Conservation (phyloP, 2,888 invertebrate species). For the Polyploca ridens region DNA sequence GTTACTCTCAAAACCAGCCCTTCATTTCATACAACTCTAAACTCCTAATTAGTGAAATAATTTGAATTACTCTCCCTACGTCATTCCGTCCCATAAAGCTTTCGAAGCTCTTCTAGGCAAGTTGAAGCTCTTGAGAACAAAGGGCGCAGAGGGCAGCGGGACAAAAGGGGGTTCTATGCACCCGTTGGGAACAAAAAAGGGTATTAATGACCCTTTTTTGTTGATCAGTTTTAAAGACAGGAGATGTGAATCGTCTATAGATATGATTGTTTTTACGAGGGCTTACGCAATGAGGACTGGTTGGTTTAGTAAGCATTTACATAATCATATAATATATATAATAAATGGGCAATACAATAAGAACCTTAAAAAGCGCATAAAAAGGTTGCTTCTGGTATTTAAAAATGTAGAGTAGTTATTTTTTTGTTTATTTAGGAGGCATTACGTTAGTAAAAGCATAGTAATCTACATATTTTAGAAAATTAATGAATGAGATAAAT, state of each 20-base stretch:
- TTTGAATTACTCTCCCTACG: constrained; percentile 21
- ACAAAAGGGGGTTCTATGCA: constrained; percentile 22
- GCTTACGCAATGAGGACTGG: background rate
- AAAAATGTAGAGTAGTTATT: no score
- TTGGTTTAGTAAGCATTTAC: background rate
- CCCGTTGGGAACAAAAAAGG: constrained; percentile 23
- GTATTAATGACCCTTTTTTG: constrained; percentile 34
- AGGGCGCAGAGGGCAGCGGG: constrained; percentile 9
- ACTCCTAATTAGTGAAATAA: constrained; percentile 22
- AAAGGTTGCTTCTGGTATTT: background rate
- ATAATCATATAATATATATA: background rate
- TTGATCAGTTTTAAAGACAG: constrained; percentile 7
- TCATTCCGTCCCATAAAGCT: constrained; percentile 1
- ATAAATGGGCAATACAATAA: background rate
- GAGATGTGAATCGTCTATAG: background rate
- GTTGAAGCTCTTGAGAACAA: constrained; percentile 11
- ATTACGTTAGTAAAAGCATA: no score
- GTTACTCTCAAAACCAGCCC: constrained; percentile 10
- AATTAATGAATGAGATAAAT: no score
- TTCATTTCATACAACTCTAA: background rate
- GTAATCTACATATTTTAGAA: no score
- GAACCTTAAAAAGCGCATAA: background rate
- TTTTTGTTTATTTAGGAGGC: no score
- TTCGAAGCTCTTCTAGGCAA: background rate
- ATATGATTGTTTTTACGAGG: background rate